Base-by-base conservation (phyloP, 2,113 vertebrate genomes). In the Neodon shergylaensis region DNA sequence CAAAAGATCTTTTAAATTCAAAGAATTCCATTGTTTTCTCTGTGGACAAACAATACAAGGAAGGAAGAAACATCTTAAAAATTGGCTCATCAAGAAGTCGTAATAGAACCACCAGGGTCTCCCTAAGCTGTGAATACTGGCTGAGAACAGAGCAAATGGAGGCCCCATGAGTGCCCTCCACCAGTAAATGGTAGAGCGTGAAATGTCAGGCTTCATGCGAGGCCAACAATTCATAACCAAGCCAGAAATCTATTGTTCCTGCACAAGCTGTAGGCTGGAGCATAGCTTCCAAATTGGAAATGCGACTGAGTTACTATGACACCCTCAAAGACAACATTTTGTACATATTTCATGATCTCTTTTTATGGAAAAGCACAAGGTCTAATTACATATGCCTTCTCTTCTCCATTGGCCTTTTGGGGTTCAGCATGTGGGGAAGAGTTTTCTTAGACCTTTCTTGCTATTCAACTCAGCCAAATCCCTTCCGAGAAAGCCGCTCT, bases 281-380 rank as follows among this genome's bases (percentile, higher is more conserved):
- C 58, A 79, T 2, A 49, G 58, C 66, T 92, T 92, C 65, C 85
- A 96, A 74, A 92, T 14, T 74, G 65, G 94, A 95, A 90, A 95
- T 42, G 65, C 91, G n/a, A 90, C 68, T 14, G 22, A 94, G 82
- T 26, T 88, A 90, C 88, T 77, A 39, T 81, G 94, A 86, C 10
- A 7, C 85, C 94, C 88, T 95, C 42, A 72, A 83, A 95, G 94
- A 94, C 78, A 89, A 89, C 39, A 84, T 84, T 96, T 52, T 95
- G 88, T 92, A 77, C 52, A 92, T 68, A 88, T 95, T 97, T 92
- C 92, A 92, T 85, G 94, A 90, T 94, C 94, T 93, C 92, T 74
- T 96, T 94, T 93, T 92, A 95, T 77, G 77, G 88, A 97, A 93
- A 95, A 65, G 58, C 79, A 79, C 81, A 94, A 84, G 92, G 76